Conservation (phyloP, 2,797 vertebrate species). For the Chaetodon trifasciatus region DNA sequence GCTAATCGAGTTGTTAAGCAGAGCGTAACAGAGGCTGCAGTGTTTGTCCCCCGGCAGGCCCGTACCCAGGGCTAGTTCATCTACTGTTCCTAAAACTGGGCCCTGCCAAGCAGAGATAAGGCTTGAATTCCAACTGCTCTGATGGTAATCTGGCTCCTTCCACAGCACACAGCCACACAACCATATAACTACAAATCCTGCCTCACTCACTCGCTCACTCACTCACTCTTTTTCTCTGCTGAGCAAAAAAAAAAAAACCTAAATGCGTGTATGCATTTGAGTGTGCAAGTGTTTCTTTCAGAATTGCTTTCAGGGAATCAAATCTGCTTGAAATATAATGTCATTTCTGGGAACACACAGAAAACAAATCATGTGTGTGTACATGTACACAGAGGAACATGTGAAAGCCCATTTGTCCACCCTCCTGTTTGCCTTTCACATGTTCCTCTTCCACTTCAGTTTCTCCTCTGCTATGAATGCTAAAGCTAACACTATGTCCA, state of each 20-base stretch:
- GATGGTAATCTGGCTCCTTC: constrained; percentile 81
- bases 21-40: constrained; percentile 72
- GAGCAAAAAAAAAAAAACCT: constrained; percentile 13
- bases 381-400: constrained; percentile 29
- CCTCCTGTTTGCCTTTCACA: constrained; percentile 23
- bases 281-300: constrained; percentile 17
- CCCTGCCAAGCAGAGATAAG: constrained; percentile 82
- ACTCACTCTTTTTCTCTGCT: constrained; percentile 22
- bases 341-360: constrained; percentile 22
- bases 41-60: constrained; percentile 69
- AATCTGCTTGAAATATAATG: constrained; percentile 18
- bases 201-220: constrained; percentile 21
- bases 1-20: constrained; percentile 73
- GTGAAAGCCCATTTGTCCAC: constrained; percentile 39
- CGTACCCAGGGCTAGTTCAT: constrained; percentile 63
- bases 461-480: constrained; percentile 24
- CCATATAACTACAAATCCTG: constrained; percentile 66
- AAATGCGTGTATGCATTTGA: neutral
- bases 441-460: constrained; percentile 44
- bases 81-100: constrained; percentile 62
- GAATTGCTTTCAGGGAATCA: constrained; percentile 34
- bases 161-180: constrained; percentile 57
- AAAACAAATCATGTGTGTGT: neutral
- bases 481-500: neutral
- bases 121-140: constrained; percentile 78